phyloP scores from a whole-genome alignment of 92 coral and sea anemone genomes.

The Porites evermanni region DNA sequence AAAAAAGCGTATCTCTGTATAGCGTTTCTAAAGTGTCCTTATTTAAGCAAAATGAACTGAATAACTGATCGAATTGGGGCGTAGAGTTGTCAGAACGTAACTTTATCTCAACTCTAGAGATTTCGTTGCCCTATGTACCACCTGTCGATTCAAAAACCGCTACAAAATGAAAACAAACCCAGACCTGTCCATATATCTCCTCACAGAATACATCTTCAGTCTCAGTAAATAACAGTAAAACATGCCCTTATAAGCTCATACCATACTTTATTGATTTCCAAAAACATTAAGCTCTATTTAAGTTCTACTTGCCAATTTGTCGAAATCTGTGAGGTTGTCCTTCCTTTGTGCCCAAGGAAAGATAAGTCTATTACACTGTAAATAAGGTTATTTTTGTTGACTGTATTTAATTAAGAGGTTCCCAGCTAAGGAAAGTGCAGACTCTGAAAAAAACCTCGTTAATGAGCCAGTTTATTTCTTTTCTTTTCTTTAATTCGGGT shows the following conservation, averaged over 20 bases:
- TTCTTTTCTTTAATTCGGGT: no score
- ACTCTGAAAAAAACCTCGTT: neutral
- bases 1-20: neutral
- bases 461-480: neutral
- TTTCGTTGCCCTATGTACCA: neutral
- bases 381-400: no score
- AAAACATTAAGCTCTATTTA: no score
- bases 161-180: neutral
- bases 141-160: conserved; percentile 31
- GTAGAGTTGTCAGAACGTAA: no score
- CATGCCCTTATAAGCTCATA: neutral
- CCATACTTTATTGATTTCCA: neutral
- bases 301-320: no score
- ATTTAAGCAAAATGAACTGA: no score
- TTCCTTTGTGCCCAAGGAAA: no score
- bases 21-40: neutral
- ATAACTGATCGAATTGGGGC: neutral
- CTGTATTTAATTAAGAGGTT: neutral
- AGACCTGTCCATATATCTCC: neutral
- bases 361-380: no score
- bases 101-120: no score
- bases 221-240: neutral
- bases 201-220: neutral
- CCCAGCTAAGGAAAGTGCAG: neutral
- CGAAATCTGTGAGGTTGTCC: no score